phyloP scores from a whole-genome alignment of 2,113 vertebrate species.

The Tamias sibiricus region DNA sequence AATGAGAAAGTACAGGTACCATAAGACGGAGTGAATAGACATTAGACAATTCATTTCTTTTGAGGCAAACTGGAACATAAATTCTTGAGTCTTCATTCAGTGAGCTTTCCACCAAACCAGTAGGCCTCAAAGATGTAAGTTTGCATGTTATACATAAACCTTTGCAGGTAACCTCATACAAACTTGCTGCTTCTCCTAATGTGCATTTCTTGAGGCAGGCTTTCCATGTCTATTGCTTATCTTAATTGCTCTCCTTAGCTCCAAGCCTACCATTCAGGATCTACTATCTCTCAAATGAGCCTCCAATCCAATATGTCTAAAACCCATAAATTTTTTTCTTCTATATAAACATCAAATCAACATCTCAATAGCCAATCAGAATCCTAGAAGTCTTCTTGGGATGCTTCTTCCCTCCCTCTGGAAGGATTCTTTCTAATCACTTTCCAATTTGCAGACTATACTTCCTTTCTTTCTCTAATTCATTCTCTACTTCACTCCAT shows the following conservation, averaged over 20 bases:
- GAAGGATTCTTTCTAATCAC: not conserved
- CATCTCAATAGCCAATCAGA: not conserved
- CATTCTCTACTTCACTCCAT: not conserved
- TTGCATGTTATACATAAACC: not conserved
- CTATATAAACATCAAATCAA: not conserved
- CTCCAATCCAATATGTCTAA: conserved; percentile 14
- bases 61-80: not conserved
- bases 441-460: not conserved
- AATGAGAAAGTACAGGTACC: not conserved
- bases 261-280: not conserved
- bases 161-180: not conserved
- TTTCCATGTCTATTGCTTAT: no score
- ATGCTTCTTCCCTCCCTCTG: not conserved
- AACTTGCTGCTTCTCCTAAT: not conserved
- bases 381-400: not conserved
- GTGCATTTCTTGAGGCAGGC: not conserved
- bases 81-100: not conserved
- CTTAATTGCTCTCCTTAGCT: not conserved
- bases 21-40: not conserved
- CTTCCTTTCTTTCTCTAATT: not conserved
- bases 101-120: not conserved
- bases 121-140: not conserved
- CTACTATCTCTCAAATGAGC: not conserved
- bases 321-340: not conserved
- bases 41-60: not conserved